phyloP scores from a whole-genome alignment of 2,797 vertebrate species.

The Poeciliopsis turneri region DNA sequence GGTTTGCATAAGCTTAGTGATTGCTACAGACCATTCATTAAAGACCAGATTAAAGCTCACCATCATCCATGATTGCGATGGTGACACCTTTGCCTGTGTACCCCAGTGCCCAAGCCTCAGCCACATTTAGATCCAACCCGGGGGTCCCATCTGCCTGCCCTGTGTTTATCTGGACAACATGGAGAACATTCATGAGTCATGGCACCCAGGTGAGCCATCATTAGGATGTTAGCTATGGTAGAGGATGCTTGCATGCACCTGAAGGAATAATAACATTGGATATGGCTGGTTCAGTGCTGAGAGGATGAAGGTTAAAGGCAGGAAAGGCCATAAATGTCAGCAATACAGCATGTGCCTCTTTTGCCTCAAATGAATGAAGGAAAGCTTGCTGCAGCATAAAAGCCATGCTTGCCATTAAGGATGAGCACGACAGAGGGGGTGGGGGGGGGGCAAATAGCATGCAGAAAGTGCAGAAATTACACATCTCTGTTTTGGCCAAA shows the following conservation, averaged over 20 bases:
- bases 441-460: constrained; percentile 31
- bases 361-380: constrained; percentile 55
- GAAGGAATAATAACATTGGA: constrained; percentile 2
- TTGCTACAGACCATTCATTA: background rate
- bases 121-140: constrained; percentile 97
- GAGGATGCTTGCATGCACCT: constrained; percentile 16
- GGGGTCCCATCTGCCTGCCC: constrained; percentile 98
- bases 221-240: constrained; percentile 56
- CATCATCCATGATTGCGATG: constrained; percentile 99
- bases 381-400: constrained; percentile 28
- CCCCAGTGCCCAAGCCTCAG: constrained; percentile 98
- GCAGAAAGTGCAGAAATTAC: constrained; percentile 34
- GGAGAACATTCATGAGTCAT: constrained; percentile 65
- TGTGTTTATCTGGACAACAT: constrained; percentile 92
- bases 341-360: constrained; percentile 49
- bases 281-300: constrained; percentile 7
- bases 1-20: background rate
- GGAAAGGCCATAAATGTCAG: constrained; percentile 76
- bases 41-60: constrained; percentile 76
- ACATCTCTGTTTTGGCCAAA: constrained; percentile 35
- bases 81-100: constrained; percentile 98
- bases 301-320: constrained; percentile 32
- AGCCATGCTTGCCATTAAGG: constrained; percentile 50
- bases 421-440: constrained; percentile 32
- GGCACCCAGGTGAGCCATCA: constrained; percentile 52